phyloP scores from a whole-genome alignment of 2,113 vertebrate genomes.

The Mellivora capensis region DNA sequence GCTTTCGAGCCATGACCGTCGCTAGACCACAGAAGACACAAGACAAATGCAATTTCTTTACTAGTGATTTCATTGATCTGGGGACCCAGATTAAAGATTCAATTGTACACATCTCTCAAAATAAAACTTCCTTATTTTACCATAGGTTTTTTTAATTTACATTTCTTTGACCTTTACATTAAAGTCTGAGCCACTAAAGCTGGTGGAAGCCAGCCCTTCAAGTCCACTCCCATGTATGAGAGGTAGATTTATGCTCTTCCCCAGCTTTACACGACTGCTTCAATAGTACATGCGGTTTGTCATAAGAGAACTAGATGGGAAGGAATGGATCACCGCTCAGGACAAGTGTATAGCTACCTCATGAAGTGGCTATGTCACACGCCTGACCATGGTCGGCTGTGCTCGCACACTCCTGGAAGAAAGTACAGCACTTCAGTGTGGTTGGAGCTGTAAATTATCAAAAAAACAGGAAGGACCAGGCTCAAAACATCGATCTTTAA shows the following conservation, averaged over 20 bases:
- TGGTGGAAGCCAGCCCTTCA: background rate
- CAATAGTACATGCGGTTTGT: background rate
- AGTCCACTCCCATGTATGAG: background rate
- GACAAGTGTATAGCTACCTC: background rate
- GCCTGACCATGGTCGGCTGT: background rate
- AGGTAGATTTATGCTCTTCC: background rate
- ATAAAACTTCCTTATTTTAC: background rate
- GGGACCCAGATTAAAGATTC: background rate
- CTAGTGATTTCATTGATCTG: background rate
- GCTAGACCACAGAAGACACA: background rate
- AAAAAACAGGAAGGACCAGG: background rate
- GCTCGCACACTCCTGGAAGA: background rate
- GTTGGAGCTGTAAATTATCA: background rate
- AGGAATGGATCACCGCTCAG: background rate
- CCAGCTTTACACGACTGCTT: background rate
- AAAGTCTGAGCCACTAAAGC: background rate
- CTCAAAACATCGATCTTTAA: background rate
- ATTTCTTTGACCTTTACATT: slow-evolving; percentile 10
- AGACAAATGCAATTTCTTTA: background rate
- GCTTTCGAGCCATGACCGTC: background rate
- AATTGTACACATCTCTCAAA: background rate
- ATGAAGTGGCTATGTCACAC: background rate
- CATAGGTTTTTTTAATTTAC: background rate
- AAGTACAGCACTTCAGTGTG: background rate
- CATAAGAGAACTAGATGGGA: background rate